A percentile compares a stretch with the other conserved stretches of the same genome.
These are phyloP conservation scores for Clarias gariepinus DNA, from an alignment of 2,113 vertebrate species.

Conservation along the genomic window DNA sequence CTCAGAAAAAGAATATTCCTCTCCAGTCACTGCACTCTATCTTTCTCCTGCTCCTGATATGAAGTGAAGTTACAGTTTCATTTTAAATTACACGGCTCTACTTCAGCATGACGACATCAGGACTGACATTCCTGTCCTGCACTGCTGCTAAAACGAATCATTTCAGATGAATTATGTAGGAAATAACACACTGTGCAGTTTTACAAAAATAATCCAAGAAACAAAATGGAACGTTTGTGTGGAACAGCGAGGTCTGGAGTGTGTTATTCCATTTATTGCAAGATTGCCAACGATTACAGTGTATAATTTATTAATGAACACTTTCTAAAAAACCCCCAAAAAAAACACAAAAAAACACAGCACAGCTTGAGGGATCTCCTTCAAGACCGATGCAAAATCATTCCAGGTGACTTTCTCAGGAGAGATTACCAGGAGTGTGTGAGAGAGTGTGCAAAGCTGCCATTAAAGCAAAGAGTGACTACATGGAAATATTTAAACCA, in stretches of 20 bases:
- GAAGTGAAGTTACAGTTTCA: conserved; percentile 17
- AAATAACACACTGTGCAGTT: neutral
- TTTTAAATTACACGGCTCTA: conserved; percentile 22
- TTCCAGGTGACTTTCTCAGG: too few species aligned
- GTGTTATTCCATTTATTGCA: neutral
- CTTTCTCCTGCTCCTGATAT: neutral
- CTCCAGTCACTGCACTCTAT: neutral
- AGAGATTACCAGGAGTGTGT: too few species aligned
- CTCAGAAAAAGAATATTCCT: conserved; percentile 27
- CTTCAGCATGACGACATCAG: neutral
- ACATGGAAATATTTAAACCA: too few species aligned
- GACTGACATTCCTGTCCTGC: neutral
- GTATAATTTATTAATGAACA: neutral
- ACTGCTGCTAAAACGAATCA: neutral
- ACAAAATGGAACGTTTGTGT: neutral
- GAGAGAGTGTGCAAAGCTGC: too few species aligned
- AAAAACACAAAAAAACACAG: too few species aligned
- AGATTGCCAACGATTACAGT: neutral
- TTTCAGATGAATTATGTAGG: neutral
- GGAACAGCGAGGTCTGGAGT: neutral
- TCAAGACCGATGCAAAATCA: too few species aligned
- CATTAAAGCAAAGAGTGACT: too few species aligned
- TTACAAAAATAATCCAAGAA: neutral
- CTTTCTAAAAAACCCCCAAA: too few species aligned
- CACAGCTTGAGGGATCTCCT: too few species aligned